Conservation (phyloP, 2,113 vertebrate genomes). For the Pionites leucogaster region DNA sequence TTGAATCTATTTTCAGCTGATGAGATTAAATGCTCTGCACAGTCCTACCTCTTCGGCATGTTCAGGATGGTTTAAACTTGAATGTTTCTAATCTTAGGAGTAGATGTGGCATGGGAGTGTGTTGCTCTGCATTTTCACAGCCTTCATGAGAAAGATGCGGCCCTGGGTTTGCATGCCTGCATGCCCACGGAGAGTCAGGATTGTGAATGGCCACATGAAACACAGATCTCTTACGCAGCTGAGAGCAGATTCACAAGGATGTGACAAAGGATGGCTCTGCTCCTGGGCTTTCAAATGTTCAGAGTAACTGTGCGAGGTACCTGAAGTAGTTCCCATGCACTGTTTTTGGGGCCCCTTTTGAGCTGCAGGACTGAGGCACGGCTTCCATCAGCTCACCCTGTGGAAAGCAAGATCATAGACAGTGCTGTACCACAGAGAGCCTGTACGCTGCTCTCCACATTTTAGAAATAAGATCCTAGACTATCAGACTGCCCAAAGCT, state of each 20-base stretch:
- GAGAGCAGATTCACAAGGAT: neutral
- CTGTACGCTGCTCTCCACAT: neutral
- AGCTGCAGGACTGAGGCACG: neutral
- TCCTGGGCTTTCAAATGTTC: neutral
- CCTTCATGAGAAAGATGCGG: neutral
- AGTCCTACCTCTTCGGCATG: neutral
- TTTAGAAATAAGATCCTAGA: neutral
- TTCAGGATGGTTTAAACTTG: neutral
- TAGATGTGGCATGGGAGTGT: neutral
- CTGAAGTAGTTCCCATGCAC: neutral
- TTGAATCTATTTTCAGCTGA: neutral
- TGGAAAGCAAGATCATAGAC: neutral
- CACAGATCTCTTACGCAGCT: accelerated
- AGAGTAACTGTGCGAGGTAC: accelerated
- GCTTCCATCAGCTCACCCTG: neutral
- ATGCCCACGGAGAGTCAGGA: neutral
- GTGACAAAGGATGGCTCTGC: neutral
- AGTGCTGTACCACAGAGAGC: accelerated
- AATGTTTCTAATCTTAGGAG: neutral
- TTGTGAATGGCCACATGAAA: accelerated
- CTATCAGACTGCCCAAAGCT: neutral
- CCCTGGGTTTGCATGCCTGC: neutral
- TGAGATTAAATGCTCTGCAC: neutral
- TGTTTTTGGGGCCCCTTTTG: neutral
- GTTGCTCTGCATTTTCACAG: neutral